Evolutionary conservation across 2,113 vertebrate species (phyloP), one percentile per base, ranked within the genome.

Genomic region (Semnornis frantzii): DNA sequence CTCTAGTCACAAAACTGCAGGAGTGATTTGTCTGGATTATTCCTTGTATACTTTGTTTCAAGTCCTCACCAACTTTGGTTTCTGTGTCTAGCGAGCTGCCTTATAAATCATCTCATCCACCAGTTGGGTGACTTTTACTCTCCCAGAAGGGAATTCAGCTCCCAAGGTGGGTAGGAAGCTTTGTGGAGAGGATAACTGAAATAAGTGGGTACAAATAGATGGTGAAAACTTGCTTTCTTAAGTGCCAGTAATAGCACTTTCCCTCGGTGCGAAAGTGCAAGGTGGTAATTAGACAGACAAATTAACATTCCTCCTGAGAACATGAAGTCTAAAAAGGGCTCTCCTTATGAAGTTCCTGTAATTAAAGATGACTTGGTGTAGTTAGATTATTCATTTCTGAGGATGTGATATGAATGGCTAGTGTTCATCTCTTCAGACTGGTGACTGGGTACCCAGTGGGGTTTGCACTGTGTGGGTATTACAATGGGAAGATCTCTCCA

Each of bases 281-380:
- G 95, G 92, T 95, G 77, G 93, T 96, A 97, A 97, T 97, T 97
- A 97, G 85, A 82, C 93, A 96, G 91, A 88, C 94, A 94, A 96
- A 97, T 97, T 97, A 97, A 94, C 94, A 96, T 95, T 92, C 92
- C 95, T 96, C 95, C 79, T n/a, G 91, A 94, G 95, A 97, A 90
- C 81, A 18, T 20, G 55, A 59, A 94, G 85, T 87, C 86, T 96
- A 92, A 94, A 94, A 95, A 94, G 87, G 85, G 84, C 65, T 95
- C 92, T 82, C 72, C 74, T 89, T 92, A 82, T 93, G 86, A 95
- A 96, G 89, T 91, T 95, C 85, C 90, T 96, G 94, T 96, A 97
- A 97, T 97, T 97, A 97, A 94, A 77, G 87, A 76, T 91, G 70
- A 86, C 87, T 96, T 91, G 77, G 71, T 92, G 58, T 77, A 87